Percentiles rank a stretch among this genome's conserved stretches.
phyloP scores from a whole-genome alignment of 2,888 invertebrate species.

The Artemia sp. region DNA sequence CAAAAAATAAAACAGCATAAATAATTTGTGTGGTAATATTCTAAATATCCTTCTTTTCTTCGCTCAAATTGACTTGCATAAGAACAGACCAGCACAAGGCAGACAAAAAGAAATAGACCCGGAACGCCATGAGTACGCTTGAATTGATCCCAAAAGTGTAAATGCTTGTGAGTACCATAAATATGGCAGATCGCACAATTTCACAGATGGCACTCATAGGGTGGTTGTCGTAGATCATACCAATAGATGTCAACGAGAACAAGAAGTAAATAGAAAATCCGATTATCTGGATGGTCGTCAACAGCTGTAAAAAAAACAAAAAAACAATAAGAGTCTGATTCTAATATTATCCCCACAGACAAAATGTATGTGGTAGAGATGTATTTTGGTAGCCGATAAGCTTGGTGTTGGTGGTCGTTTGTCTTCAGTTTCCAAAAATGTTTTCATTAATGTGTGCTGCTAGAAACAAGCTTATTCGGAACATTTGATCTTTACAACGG shows the following conservation, averaged over 20 bases:
- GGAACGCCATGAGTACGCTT: not conserved
- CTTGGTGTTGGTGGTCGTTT: too few relatives aligned
- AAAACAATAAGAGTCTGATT: too few relatives aligned
- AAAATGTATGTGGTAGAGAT: too few relatives aligned
- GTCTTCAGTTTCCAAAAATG: too few relatives aligned
- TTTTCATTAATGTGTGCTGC: too few relatives aligned
- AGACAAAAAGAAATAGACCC: conserved; percentile 1
- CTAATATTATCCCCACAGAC: too few relatives aligned
- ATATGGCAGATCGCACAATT: not conserved
- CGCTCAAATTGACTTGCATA: not conserved
- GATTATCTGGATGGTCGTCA: not conserved
- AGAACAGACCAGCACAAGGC: conserved; percentile 12
- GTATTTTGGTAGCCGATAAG: too few relatives aligned
- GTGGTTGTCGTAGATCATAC: not conserved
- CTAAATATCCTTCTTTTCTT: not conserved
- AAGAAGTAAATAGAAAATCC: not conserved
- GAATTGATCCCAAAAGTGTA: not conserved
- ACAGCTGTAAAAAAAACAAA: not conserved
- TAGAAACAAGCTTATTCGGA: too few relatives aligned
- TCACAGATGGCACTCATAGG: not conserved
- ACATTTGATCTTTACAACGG: too few relatives aligned
- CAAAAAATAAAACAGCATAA: too few relatives aligned
- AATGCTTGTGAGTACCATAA: not conserved
- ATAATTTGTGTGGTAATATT: too few relatives aligned
- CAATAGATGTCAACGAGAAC: conserved; percentile 4